Evolutionary conservation across 2,888 invertebrate genomes (phyloP), one percentile per base, ranked within the genome.

Genomic region (Cecidostiba fungosa): DNA sequence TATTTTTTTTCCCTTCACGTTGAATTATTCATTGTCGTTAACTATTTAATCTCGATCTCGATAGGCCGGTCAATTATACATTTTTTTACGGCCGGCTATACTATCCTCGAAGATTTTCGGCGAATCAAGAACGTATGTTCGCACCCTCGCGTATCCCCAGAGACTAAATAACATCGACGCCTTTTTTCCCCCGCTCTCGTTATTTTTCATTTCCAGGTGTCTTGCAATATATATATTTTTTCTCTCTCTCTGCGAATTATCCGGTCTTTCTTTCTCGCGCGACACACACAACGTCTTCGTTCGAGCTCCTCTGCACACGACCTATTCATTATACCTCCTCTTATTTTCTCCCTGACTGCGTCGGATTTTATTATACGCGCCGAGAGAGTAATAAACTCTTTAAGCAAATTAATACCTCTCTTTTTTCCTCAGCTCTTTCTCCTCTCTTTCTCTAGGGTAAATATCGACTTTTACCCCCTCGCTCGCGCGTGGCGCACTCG

Each of bases 391-490:
- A 79, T 82, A 78, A 82, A 85, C 85, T 82, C 82, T 78, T 82
- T 82, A 78, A 82, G 78, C 78, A 76, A 85, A 82, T 85, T 85
- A 81, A 84, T 74, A 50, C 74, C 54, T 8, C 16, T 29, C 12
- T 59, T 43, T 59, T 36, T 76, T n/a, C 62, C 50, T 32, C 14
- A 5, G 54, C 54, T 66, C 47, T 50, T 66, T 78, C 81, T 73
- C 32, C 59, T 39, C 54, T 66, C 47, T 50, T 66, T 78, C 81
- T 73, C 32, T 69, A 72, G 78, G 81, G 81, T 81, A 83, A 85
- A 85, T 85, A 84, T 84, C 73, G 85, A 84, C 84, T 85, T 85
- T 85, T 70, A 50, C 47, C 74, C 79, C 74, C 72, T 36, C 10
- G 16, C 26, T n/a, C 62, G 36, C 47, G 47, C 16, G 72, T 47